These are phyloP conservation scores for Microctonus aethiopoides DNA, from an alignment of 2,888 invertebrate species.

Conservation along the genomic window DNA sequence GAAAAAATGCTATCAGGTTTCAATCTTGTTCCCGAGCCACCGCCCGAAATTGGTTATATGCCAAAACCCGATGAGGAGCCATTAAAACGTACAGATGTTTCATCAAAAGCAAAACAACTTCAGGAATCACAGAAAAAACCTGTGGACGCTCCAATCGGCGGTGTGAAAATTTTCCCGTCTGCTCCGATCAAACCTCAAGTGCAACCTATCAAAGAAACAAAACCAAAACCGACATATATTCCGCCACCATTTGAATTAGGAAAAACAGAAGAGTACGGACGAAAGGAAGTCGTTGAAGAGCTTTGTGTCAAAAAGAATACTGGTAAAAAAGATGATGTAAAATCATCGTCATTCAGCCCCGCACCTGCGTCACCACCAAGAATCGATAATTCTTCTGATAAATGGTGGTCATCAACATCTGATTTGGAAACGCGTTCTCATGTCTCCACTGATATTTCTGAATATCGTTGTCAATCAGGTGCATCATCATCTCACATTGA, in stretches of 20 bases:
- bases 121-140: conserved; percentile 72
- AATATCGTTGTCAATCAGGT: conserved; percentile 58
- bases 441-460: conserved; percentile 60
- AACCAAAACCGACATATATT: conserved; percentile 49
- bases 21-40: conserved; percentile 75
- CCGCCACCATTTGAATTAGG: conserved; percentile 59
- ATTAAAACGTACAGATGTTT: conserved; percentile 69
- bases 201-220: conserved; percentile 38
- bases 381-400: conserved; percentile 39
- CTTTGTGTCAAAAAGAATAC: conserved; percentile 49
- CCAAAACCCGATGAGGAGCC: conserved; percentile 68
- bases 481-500: conserved; percentile 53
- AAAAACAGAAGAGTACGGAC: conserved; percentile 39
- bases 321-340: conserved; percentile 37
- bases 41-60: conserved; percentile 76
- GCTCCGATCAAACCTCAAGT: conserved; percentile 47
- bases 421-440: conserved; percentile 56
- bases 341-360: conserved; percentile 34
- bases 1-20: conserved; percentile 67
- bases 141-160: conserved; percentile 71
- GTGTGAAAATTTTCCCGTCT: conserved; percentile 70
- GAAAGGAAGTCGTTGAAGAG: conserved; percentile 51
- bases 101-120: conserved; percentile 72
- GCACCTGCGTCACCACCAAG: conserved; percentile 32
- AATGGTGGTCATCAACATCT: conserved; percentile 56